A percentile compares a stretch with the other conserved stretches of the same genome.
Evolutionary conservation across 2,113 vertebrate genomes (phyloP).

Genomic region (Aptenodytes patagonicus): DNA sequence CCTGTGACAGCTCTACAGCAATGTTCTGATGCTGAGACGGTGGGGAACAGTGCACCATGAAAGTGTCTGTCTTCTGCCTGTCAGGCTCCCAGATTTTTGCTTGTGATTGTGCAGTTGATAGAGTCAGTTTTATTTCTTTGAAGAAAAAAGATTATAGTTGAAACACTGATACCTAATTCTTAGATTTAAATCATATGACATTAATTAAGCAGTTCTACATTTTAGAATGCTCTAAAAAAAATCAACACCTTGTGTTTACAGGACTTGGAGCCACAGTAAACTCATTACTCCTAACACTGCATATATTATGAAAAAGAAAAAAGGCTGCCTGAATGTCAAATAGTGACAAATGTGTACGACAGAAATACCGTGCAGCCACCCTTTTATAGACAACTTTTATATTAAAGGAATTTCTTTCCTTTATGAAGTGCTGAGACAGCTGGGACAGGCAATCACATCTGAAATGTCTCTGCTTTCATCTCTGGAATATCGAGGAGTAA

Average conservation of each 20-base stretch:
- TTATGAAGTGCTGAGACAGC: not conserved
- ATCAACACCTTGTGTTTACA: slow-evolving; percentile 9
- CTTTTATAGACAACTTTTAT: not conserved
- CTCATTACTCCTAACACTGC: not conserved
- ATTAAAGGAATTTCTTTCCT: not conserved
- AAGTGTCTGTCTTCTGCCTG: not conserved
- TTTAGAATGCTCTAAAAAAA: slow-evolving; percentile 51
- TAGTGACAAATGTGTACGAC: not conserved
- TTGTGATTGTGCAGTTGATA: not conserved
- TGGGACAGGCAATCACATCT: not conserved
- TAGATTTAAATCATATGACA: not conserved
- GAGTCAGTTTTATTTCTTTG: not conserved
- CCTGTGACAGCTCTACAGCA: not conserved
- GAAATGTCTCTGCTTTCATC: not conserved
- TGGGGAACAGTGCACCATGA: not conserved
- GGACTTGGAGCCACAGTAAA: not conserved
- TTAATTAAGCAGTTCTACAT: slow-evolving; percentile 45
- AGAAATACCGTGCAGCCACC: not conserved
- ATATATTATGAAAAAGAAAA: not conserved
- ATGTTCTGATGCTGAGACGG: not conserved
- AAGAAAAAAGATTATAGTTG: not conserved
- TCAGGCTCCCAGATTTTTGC: not conserved
- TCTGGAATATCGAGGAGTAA: not conserved
- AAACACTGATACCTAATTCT: not conserved
- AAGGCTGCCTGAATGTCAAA: not conserved